phyloP scores from a whole-genome alignment of 2,888 invertebrate species.

The Tiphia femorata region DNA sequence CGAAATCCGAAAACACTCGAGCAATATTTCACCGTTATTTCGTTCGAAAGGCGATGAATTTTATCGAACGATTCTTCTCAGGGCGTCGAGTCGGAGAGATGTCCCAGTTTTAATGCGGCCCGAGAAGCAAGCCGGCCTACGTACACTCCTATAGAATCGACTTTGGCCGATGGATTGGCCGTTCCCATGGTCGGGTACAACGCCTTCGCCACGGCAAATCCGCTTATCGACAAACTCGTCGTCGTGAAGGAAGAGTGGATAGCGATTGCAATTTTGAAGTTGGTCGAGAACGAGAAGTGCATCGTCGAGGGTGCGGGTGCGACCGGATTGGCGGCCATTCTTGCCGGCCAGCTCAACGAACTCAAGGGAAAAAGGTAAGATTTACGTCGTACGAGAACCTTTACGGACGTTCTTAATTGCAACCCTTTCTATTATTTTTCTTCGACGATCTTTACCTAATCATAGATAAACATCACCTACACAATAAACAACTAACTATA shows the following conservation, averaged over 20 bases:
- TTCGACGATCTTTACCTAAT: neutral
- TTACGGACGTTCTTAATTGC: neutral
- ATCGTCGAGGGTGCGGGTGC: conserved; percentile 95
- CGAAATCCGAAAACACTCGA: no score
- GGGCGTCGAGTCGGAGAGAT: conserved; percentile 94
- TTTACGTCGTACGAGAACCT: neutral
- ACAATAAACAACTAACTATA: no score
- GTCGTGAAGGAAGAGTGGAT: conserved; percentile 88
- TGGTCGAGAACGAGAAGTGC: conserved; percentile 88
- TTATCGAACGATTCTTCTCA: no score
- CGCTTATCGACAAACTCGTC: conserved; percentile 84
- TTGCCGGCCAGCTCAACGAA: conserved; percentile 85
- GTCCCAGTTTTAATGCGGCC: conserved; percentile 87
- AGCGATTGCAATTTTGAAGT: conserved; percentile 82
- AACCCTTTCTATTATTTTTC: neutral
- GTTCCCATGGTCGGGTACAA: conserved; percentile 91
- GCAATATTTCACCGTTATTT: no score
- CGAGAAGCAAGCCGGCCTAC: conserved; percentile 79
- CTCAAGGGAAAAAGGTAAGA: conserved; percentile 82
- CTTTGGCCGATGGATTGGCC: conserved; percentile 89
- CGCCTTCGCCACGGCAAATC: conserved; percentile 81
- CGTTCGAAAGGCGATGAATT: no score
- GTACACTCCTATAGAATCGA: conserved; percentile 77
- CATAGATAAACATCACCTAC: no score
- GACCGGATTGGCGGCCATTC: conserved; percentile 85